Percentiles rank a stretch among this genome's conserved stretches.
phyloP scores from a whole-genome alignment of 2,888 invertebrate genomes.

The Pristionchus arcanus region DNA sequence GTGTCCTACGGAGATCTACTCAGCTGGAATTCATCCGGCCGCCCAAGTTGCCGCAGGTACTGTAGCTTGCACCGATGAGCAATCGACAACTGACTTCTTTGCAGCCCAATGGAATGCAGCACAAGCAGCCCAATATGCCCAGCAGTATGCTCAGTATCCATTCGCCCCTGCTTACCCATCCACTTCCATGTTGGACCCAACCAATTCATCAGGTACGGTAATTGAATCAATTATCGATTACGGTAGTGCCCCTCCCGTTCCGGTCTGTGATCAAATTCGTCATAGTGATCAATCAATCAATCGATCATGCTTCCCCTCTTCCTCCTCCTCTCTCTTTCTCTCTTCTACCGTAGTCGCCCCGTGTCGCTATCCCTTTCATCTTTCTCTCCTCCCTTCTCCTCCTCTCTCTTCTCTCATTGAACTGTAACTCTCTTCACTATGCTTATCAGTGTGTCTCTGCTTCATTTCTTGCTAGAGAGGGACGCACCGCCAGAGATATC shows the following conservation, averaged over 20 bases:
- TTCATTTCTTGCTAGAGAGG: slow-evolving; percentile 2
- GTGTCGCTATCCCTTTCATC: slow-evolving; percentile 27
- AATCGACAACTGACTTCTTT: neutral
- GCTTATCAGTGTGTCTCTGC: slow-evolving; percentile 8
- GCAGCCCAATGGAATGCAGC: slow-evolving; percentile 54
- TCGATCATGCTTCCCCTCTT: neutral
- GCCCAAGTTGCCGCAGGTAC: slow-evolving; percentile 40
- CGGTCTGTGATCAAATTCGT: neutral
- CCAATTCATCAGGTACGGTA: slow-evolving; percentile 18
- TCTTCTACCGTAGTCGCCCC: neutral
- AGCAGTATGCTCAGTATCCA: neutral
- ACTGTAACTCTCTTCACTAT: neutral
- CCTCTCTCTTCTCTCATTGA: slow-evolving; percentile 2
- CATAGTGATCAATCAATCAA: neutral
- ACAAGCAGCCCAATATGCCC: neutral
- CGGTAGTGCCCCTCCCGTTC: neutral
- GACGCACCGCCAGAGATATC: neutral
- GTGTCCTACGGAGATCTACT: slow-evolving; percentile 47
- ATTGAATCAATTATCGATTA: neutral
- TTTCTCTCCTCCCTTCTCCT: slow-evolving; percentile 21
- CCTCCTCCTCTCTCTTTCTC: neutral
- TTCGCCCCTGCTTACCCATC: slow-evolving; percentile 41
- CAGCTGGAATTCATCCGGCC: slow-evolving; percentile 22
- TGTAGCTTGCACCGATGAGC: neutral
- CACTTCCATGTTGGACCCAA: slow-evolving; percentile 43